phyloP scores from a whole-genome alignment of 2,888 invertebrate genomes.

The Bombyx huttoni region DNA sequence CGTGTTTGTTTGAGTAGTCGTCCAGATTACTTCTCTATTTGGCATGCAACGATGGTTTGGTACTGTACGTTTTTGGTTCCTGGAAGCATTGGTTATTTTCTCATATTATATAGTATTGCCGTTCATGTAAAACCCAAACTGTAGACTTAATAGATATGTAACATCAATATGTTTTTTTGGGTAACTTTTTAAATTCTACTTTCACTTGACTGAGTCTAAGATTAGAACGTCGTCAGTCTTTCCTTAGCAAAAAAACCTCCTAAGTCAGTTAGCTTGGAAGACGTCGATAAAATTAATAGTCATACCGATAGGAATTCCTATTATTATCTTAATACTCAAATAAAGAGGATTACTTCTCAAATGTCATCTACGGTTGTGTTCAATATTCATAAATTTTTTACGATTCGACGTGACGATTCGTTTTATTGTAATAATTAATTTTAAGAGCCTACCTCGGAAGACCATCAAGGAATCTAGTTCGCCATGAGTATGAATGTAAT shows the following conservation, averaged over 20 bases:
- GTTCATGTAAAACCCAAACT: too few species aligned
- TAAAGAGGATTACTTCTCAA: conserved; percentile 24
- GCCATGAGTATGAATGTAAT: too few species aligned
- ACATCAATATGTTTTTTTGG: too few species aligned
- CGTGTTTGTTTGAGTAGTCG: neutral
- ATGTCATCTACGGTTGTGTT: neutral
- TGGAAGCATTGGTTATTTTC: neutral
- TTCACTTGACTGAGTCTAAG: too few species aligned
- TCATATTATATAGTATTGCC: neutral
- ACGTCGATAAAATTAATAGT: conserved; percentile 7
- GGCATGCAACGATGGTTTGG: neutral
- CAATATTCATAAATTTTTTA: neutral
- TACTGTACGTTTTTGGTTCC: neutral
- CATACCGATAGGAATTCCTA: conserved; percentile 6
- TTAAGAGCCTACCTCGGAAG: neutral
- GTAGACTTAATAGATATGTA: too few species aligned
- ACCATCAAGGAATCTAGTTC: too few species aligned
- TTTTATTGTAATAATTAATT: neutral
- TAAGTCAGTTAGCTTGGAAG: neutral
- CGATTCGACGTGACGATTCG: neutral
- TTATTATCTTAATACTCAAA: conserved; percentile 32
- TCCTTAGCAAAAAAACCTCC: neutral
- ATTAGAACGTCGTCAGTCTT: too few species aligned
- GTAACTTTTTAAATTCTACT: too few species aligned
- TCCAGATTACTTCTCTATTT: neutral